Evolutionary conservation across 92 coral and sea anemone genomes (phyloP), one percentile per base, ranked within the genome.

Genomic region (Porites cylindrica): DNA sequence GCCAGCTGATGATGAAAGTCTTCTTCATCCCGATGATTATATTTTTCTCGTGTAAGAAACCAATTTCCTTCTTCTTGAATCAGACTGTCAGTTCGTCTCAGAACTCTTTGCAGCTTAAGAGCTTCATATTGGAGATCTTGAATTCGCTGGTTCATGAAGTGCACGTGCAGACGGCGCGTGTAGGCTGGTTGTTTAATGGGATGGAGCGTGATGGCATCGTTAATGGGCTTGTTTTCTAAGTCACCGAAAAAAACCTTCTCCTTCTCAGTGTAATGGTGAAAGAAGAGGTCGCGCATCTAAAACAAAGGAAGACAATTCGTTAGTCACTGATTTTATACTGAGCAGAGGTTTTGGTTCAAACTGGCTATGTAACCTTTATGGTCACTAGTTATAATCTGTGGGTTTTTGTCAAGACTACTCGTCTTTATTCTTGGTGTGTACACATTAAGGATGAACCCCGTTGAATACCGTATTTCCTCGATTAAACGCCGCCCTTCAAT

Each of bases 211-310:
- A 93, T 93, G 59, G 96, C 95, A 58, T 92, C 94, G 19, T 91
- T 91, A 4, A 96, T 95, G 19, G 95, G 90, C 83, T 96, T 93
- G 29, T 93, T 96, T 81, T 96, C 90, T 29, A 96, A 95, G 76
- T 92, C 93, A 61, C 96, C 94, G 65, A 91, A 96, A 85, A 92
- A 96, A 20, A 96, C 91, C 58, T 84, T 75, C 12, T 61, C 79
- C 76, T 83, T 90, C 14, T 81, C 50, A 76, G 93, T 90, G 79
- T 91, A 96, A 68, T 95, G 92, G 86, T 95, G 98, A 70, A 93
- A 92, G 76, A 96, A 96, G 75, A 93, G 47, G 59, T 90, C 90
- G 47, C 90, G 94, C 98, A 93, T 96, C 98, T 96, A 93, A 72
- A 72, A 32, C 14, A 10, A 67, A 83, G 70, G 12, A 51, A 66